Evolutionary conservation across 2,113 vertebrate species (phyloP).

Genomic region (Esox niger): DNA sequence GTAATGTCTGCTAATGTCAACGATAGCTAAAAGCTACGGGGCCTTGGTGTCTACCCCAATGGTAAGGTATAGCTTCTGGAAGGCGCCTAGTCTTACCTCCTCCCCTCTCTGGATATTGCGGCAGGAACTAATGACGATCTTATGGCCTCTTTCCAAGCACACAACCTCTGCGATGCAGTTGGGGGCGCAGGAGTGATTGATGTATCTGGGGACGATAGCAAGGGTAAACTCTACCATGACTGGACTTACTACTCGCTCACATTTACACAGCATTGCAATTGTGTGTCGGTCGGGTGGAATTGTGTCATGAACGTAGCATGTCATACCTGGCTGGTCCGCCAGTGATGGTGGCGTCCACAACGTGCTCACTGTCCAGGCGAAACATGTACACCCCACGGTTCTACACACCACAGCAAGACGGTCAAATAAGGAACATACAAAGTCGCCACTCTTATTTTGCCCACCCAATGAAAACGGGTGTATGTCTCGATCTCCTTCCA

Average conservation of each 20-base stretch:
- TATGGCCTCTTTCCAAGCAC: constrained; percentile 93
- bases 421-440: too few species aligned
- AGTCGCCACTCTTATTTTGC: too few species aligned
- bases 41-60: neutral
- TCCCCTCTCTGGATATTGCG: constrained; percentile 96
- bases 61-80: neutral
- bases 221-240: neutral
- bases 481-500: too few species aligned
- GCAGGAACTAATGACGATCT: constrained; percentile 97
- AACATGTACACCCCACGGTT: constrained; percentile 99
- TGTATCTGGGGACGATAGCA: constrained; percentile 76
- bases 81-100: constrained; percentile 72
- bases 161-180: constrained; percentile 98
- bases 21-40: too few species aligned
- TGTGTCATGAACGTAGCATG: neutral
- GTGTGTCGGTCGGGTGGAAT: neutral
- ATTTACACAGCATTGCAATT: neutral
- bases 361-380: constrained; percentile 92
- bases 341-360: constrained; percentile 94
- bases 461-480: too few species aligned
- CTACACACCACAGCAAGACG: constrained; percentile 57
- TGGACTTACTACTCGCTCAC: neutral
- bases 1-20: too few species aligned
- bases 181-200: constrained; percentile 96
- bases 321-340: constrained; percentile 93